Conservation (phyloP, 2,888 invertebrate genomes). For the Folsomia manolachei region DNA sequence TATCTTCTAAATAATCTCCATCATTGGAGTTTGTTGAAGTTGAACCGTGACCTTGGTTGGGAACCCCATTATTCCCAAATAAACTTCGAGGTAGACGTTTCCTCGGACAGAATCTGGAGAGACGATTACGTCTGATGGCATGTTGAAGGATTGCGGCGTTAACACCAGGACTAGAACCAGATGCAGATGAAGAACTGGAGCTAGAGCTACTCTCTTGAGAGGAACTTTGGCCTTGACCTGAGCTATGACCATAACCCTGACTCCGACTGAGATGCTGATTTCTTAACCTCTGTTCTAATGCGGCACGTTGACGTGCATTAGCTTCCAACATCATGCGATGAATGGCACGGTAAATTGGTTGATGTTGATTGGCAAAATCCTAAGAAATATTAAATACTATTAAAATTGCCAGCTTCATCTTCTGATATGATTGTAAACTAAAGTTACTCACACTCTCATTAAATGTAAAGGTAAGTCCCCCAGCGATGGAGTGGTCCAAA, state of each 20-base stretch:
- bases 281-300: background rate
- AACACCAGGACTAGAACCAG: background rate
- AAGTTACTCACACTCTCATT: background rate
- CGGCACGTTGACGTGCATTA: background rate
- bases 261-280: background rate
- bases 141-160: background rate
- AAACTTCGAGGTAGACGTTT: background rate
- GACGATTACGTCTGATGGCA: background rate
- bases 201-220: background rate
- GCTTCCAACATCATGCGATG: conserved; percentile 3
- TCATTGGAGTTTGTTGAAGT: background rate
- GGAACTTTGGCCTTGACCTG: too few species aligned
- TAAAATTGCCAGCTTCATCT: background rate
- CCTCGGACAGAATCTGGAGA: background rate
- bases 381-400: background rate
- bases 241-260: too few species aligned
- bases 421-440: background rate
- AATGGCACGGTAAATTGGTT: conserved; percentile 2
- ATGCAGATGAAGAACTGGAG: background rate
- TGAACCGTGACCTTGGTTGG: background rate
- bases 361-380: background rate
- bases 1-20: background rate
- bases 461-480: background rate
- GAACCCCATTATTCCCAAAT: background rate
- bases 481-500: background rate